Evolutionary conservation across 2,888 invertebrate species (phyloP), one percentile per base, ranked within the genome.

Genomic region (Dione juno): DNA sequence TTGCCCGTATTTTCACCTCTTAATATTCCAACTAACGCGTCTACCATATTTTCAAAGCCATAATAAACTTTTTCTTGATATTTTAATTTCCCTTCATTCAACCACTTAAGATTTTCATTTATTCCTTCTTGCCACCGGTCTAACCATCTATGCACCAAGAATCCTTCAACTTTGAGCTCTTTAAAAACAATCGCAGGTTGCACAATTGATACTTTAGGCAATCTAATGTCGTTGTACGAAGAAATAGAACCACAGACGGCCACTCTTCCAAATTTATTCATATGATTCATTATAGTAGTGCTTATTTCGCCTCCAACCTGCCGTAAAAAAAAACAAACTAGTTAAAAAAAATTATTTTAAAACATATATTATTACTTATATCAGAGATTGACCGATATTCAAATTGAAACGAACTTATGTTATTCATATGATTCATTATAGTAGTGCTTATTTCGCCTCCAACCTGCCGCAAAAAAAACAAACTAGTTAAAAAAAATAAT

Each of bases 241-340:
- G 96, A 95, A 78, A 96, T 96, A 1, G 95, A 94, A 19, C 96
- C 96, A 83, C 96, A 96, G 11, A 96, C 94, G 13, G 95, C 94
- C 19, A 96, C 91, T 74, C 96, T 91, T 10, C 96, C 96, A 78
- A 89, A 93, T 64, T 82, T 81, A 74, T 95, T 96, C 96, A 96
- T 96, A 72, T 94, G 92, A 73, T 88, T 89, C 70, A 96, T 90
- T 41, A 96, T 94, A 13, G 86, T 92, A n/a, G 94, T 93, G 71
- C 95, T 95, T 67, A 96, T 94, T 81, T 95, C 95, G 54, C 96
- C 96, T 21, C 96, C 96, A 61, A 96, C 96, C 96, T 96, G 73
- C n/a, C 9, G 3, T 0, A 61, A 61, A 61, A 7, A 28, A 6
- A 35, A 40, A 78, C 79, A 54, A 67, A 5, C 14, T 21, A 14